Evolutionary conservation across 2,888 invertebrate genomes (phyloP).

Genomic region (Spilosoma lubricipeda): DNA sequence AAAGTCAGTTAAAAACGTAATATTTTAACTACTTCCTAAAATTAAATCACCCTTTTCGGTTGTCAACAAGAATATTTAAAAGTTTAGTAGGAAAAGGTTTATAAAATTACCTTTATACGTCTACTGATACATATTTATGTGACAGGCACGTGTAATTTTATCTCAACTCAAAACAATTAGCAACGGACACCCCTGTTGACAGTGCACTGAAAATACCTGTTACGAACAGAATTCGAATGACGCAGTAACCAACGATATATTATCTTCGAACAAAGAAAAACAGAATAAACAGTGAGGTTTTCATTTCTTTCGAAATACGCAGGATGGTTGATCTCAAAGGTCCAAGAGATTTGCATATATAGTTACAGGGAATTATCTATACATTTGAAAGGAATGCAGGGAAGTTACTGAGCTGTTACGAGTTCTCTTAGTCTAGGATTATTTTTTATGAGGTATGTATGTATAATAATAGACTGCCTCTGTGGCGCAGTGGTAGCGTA

Average conservation of each 20-base stretch:
- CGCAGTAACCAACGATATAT: conserved; percentile 11
- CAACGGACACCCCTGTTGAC: conserved; percentile 1
- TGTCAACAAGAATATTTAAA: neutral
- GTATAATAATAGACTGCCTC: too few relatives aligned
- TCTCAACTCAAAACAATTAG: neutral
- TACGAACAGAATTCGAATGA: conserved; percentile 30
- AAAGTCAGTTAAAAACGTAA: neutral
- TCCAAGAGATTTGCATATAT: neutral
- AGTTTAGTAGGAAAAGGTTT: neutral
- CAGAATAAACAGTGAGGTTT: conserved; percentile 1
- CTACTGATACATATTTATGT: neutral
- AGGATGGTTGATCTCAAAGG: neutral
- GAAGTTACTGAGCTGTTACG: neutral
- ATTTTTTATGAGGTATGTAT: too few relatives aligned
- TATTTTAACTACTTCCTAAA: neutral
- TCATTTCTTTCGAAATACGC: neutral
- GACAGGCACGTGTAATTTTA: conserved; percentile 4
- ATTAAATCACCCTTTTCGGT: neutral
- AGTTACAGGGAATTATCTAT: neutral
- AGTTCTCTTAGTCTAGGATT: too few relatives aligned
- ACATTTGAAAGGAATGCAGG: neutral
- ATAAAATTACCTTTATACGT: neutral
- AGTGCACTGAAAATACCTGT: conserved; percentile 26
- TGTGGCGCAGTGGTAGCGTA: too few relatives aligned
- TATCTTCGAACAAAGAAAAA: conserved; percentile 20